Conservation (phyloP, 92 coral and sea anemone species). For the Galaxea fascicularis region DNA sequence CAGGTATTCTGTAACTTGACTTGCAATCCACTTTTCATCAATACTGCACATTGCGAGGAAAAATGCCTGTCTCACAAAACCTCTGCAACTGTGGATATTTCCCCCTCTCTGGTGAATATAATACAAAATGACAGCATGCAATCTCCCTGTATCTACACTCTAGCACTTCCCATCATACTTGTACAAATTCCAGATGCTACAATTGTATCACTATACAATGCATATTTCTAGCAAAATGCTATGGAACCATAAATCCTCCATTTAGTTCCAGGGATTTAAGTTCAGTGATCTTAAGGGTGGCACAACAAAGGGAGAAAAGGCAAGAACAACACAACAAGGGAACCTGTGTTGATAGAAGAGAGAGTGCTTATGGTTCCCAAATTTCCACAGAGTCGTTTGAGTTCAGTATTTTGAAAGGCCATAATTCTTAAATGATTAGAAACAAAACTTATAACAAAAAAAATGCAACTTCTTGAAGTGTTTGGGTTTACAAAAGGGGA, state of each 20-base stretch:
- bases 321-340: too few species aligned
- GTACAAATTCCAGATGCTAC: neutral
- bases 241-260: neutral
- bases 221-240: neutral
- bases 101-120: neutral
- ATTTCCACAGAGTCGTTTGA: too few species aligned
- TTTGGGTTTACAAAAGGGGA: too few species aligned
- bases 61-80: too few species aligned
- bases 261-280: neutral
- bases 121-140: constrained; percentile 6
- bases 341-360: too few species aligned
- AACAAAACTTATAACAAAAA: neutral
- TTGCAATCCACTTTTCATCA: too few species aligned
- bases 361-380: too few species aligned
- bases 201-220: constrained; percentile 26
- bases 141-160: neutral
- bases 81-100: neutral
- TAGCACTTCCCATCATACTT: neutral
- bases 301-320: too few species aligned
- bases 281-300: neutral
- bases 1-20: too few species aligned
- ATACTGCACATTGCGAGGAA: too few species aligned
- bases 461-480: too few species aligned
- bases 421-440: too few species aligned
- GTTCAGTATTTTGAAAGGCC: neutral